A percentile compares a stretch with the other conserved stretches of the same genome.
phyloP scores from a whole-genome alignment of 2,888 invertebrate genomes.

The Ceriagrion tenellum region DNA sequence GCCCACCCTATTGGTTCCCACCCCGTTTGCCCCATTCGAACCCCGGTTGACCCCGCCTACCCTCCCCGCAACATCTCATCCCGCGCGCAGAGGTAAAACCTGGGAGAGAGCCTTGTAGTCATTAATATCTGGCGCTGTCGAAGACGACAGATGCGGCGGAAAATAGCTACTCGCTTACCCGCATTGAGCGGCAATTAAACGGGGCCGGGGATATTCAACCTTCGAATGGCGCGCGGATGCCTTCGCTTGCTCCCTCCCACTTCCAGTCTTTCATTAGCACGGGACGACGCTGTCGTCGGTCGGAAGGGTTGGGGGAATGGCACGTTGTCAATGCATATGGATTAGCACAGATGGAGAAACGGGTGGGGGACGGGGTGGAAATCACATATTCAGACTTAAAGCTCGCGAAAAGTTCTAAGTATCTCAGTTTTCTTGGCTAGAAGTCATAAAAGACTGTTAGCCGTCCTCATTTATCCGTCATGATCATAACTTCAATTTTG shows the following conservation, averaged over 20 bases:
- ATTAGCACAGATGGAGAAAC: neutral
- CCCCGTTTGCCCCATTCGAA: slow-evolving; percentile 15
- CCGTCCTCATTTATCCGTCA: too few relatives aligned
- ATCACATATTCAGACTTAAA: neutral
- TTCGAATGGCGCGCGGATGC: slow-evolving; percentile 48
- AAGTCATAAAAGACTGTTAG: too few relatives aligned
- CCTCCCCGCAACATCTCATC: slow-evolving; percentile 7
- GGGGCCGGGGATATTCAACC: slow-evolving; percentile 48
- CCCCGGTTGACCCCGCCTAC: slow-evolving; percentile 25
- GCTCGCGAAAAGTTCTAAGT: too few relatives aligned
- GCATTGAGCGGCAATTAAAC: slow-evolving; percentile 51
- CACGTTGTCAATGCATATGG: neutral
- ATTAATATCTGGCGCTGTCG: slow-evolving; percentile 60
- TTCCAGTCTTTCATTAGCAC: neutral
- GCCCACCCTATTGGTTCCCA: neutral
- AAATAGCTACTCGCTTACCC: slow-evolving; percentile 63
- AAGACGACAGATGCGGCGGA: slow-evolving; percentile 49
- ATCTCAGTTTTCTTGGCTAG: too few relatives aligned
- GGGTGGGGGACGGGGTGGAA: neutral
- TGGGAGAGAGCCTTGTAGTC: slow-evolving; percentile 19
- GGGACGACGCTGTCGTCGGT: neutral
- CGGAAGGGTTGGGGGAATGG: neutral
- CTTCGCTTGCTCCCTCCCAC: neutral
- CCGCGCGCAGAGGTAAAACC: slow-evolving; percentile 12
- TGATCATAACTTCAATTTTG: too few relatives aligned